These are phyloP conservation scores for Theonella swinhoei DNA, from an alignment of 37 sponge, comb jelly and placozoan species.

Conservation along the genomic window DNA sequence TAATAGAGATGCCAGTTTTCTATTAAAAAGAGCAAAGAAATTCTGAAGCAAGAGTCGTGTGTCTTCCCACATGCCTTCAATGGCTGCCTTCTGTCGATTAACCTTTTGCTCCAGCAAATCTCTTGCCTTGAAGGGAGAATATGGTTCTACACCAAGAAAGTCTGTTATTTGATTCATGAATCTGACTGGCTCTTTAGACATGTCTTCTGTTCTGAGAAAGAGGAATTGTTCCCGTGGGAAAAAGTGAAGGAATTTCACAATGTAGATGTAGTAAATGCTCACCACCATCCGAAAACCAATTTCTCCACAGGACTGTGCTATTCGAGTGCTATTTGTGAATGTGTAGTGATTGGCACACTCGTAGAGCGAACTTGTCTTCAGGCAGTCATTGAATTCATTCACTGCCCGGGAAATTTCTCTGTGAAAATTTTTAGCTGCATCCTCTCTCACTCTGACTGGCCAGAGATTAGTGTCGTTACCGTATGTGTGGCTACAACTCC, in stretches of 20 bases:
- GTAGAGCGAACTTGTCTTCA: background rate
- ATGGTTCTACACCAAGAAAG: constrained; percentile 23
- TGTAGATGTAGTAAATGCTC: constrained; percentile 27
- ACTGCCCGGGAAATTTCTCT: background rate
- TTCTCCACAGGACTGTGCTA: background rate
- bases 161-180: constrained; percentile 10
- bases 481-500: background rate
- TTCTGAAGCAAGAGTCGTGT: constrained; percentile 17
- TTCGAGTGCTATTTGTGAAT: background rate
- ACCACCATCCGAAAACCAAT: background rate
- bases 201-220: constrained; percentile 46
- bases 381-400: background rate
- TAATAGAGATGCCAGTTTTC: constrained; percentile 30
- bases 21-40: constrained; percentile 44
- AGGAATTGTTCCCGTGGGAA: constrained; percentile 43
- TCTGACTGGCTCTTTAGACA: background rate
- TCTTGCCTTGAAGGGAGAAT: background rate
- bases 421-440: constrained; percentile 16
- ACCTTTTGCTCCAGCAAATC: background rate
- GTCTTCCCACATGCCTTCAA: background rate
- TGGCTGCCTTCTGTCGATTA: background rate
- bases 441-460: background rate
- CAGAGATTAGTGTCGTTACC: background rate
- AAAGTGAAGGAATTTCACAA: constrained; percentile 48
- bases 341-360: background rate